Evolutionary conservation across 2,888 invertebrate species (phyloP).

Genomic region (Rhyacophila evoluta): DNA sequence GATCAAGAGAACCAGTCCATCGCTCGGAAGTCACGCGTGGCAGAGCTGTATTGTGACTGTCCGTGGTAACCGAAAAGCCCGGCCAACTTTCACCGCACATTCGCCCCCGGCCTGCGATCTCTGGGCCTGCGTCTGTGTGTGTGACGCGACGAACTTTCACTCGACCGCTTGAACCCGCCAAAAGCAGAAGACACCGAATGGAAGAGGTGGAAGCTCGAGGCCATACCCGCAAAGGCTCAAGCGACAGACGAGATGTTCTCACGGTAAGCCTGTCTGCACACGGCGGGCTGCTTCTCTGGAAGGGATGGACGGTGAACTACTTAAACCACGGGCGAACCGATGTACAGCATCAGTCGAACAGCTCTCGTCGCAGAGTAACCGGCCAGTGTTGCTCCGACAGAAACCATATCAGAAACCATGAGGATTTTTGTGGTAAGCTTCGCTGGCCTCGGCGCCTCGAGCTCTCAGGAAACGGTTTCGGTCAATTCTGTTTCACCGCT

Average conservation of each 20-base stretch:
- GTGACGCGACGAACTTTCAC: constrained; percentile 54
- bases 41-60: constrained; percentile 10
- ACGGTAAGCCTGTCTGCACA: constrained; percentile 32
- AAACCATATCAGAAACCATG: constrained; percentile 48
- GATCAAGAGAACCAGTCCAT: neutral
- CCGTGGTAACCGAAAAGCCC: constrained; percentile 30
- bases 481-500: constrained; percentile 36
- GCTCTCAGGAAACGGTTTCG: constrained; percentile 6
- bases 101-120: neutral
- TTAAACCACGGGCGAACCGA: constrained; percentile 39
- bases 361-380: constrained; percentile 50
- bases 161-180: constrained; percentile 47
- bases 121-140: constrained; percentile 28
- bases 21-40: constrained; percentile 16
- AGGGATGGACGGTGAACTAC: constrained; percentile 41
- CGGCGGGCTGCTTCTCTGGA: constrained; percentile 30
- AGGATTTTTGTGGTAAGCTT: constrained; percentile 55
- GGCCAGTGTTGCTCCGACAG: constrained; percentile 45
- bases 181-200: constrained; percentile 38
- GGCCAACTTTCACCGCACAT: constrained; percentile 30
- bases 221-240: constrained; percentile 5
- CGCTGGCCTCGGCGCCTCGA: constrained; percentile 4
- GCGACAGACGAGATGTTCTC: constrained; percentile 38
- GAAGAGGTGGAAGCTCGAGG: constrained; percentile 31
- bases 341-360: constrained; percentile 43